A percentile compares a stretch with the other conserved stretches of the same genome.
phyloP scores from a whole-genome alignment of 2,888 invertebrate genomes.

The Andrena hattorfiana region DNA sequence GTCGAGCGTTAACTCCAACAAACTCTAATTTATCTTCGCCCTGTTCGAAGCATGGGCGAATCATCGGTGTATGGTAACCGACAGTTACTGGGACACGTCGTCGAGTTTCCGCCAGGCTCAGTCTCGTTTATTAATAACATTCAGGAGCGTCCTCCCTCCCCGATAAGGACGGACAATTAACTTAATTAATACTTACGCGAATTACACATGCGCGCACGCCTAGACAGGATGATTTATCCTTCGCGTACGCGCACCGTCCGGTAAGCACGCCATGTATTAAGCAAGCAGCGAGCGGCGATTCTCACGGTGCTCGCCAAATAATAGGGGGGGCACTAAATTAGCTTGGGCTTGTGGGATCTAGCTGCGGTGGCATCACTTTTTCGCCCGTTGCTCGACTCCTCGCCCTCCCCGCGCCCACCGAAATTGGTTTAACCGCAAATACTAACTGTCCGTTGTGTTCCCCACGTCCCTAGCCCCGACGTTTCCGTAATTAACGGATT shows the following conservation, averaged over 20 bases:
- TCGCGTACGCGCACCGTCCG: slow-evolving; percentile 9
- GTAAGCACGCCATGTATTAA: slow-evolving; percentile 51
- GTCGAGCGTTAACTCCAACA: neutral
- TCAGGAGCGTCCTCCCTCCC: slow-evolving; percentile 11
- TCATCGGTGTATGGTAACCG: neutral
- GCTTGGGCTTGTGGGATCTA: slow-evolving; percentile 27
- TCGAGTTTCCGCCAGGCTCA: neutral
- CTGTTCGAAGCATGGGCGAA: neutral
- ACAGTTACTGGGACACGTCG: neutral
- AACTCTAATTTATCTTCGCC: neutral
- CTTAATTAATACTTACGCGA: slow-evolving; percentile 53
- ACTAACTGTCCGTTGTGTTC: slow-evolving; percentile 4
- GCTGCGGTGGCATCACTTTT: slow-evolving; percentile 30
- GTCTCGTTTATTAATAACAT: slow-evolving; percentile 11
- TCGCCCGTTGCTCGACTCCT: slow-evolving; percentile 1
- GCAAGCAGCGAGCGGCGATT: slow-evolving; percentile 32
- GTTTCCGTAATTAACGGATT: slow-evolving; percentile 21
- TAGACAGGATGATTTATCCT: slow-evolving; percentile 55
- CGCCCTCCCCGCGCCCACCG: slow-evolving; percentile 26
- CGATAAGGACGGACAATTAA: slow-evolving; percentile 36
- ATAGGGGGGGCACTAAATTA: slow-evolving; percentile 52
- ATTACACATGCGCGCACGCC: slow-evolving; percentile 36
- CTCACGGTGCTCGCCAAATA: slow-evolving; percentile 59
- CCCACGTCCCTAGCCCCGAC: neutral
- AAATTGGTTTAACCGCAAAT: slow-evolving; percentile 34